Base-by-base conservation (phyloP, 1,140 invertebrate species). In the Aricia agestis region DNA sequence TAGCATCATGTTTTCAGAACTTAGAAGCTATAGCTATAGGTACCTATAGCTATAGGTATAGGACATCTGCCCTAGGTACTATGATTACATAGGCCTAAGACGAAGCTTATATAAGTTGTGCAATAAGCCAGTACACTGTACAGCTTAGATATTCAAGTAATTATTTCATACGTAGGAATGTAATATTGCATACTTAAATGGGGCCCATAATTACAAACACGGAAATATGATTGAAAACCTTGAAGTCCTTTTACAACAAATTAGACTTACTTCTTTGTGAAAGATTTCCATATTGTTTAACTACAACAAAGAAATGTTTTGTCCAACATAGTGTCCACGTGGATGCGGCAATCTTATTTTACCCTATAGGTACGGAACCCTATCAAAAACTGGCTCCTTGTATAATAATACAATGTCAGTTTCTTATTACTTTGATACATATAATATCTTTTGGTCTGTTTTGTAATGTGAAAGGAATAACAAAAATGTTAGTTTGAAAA, bases 111-210 rank as follows among this genome's bases (percentile, higher is more conserved):
- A 52, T 52, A 52, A 52, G 45, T 52, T 52, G 45, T 52, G 45
- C 45, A 52, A 52, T 52, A 52, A 63, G 18, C 7, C 58, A 59
- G 58, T 19, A 59, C 58, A 59, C 58, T 19, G 58, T 19, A 59
- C 58, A 59, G 58, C 58, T 17, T 11, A 63, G 45, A 25, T 25
- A 63, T 63, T 63, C 59, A 10, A 63, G 59, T 19, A 63, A 63
- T 63, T 63, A 63, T 63, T 63, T 63, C 59, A 69, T 69, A 41
- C 59, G 19, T 63, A 63, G 41, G 68, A 69, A 69, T 69, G 58
- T 69, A 11, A 69, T 69, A 41, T 63, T 61, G 68, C 68, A 69
- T 69, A 42, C 41, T 36, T 59, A 63, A 61, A 31, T 63, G 68
- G 68, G 59, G 59, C 41, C 59, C 32, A 69, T 15, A 36, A 69